Conservation (phyloP, 1,140 invertebrate species). For the Drosophila kurseongensis region DNA sequence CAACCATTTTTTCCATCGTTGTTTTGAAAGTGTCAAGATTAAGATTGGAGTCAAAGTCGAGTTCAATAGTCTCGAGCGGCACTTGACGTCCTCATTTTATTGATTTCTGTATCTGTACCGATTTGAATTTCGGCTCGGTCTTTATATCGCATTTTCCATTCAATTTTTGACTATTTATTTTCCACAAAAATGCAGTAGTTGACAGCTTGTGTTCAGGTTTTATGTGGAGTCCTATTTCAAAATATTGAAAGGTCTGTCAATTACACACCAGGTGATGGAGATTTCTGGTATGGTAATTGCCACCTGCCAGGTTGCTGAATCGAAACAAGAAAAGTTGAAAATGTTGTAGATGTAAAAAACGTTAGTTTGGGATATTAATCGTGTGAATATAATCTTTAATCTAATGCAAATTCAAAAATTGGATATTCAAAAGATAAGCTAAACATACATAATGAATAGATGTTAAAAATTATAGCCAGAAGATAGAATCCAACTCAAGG, state of each 20-base stretch:
- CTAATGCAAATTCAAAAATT: too few species aligned
- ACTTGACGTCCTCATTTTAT: slow-evolving; percentile 68
- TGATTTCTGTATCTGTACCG: slow-evolving; percentile 47
- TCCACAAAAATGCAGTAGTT: slow-evolving; percentile 61
- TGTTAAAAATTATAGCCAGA: slow-evolving; percentile 28
- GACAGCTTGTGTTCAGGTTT: slow-evolving; percentile 67
- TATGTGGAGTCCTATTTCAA: slow-evolving; percentile 59
- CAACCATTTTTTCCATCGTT: slow-evolving; percentile 19
- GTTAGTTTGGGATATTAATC: neutral
- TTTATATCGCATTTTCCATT: slow-evolving; percentile 25
- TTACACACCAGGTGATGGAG: slow-evolving; percentile 38
- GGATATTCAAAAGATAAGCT: neutral
- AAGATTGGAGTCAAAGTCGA: slow-evolving; percentile 32
- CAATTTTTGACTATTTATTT: slow-evolving; percentile 29
- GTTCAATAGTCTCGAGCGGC: slow-evolving; percentile 50
- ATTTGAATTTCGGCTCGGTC: slow-evolving; percentile 26
- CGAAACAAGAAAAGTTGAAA: slow-evolving; percentile 21
- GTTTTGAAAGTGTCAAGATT: slow-evolving; percentile 63
- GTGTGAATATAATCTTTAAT: neutral
- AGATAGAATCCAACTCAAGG: slow-evolving; percentile 51
- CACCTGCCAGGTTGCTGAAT: slow-evolving; percentile 65
- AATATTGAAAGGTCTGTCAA: slow-evolving; percentile 80
- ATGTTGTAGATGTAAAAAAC: neutral
- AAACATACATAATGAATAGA: slow-evolving; percentile 28
- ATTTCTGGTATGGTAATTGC: slow-evolving; percentile 70